phyloP scores from a whole-genome alignment of 2,888 invertebrate species.

The Phyllotreta cruciferae region DNA sequence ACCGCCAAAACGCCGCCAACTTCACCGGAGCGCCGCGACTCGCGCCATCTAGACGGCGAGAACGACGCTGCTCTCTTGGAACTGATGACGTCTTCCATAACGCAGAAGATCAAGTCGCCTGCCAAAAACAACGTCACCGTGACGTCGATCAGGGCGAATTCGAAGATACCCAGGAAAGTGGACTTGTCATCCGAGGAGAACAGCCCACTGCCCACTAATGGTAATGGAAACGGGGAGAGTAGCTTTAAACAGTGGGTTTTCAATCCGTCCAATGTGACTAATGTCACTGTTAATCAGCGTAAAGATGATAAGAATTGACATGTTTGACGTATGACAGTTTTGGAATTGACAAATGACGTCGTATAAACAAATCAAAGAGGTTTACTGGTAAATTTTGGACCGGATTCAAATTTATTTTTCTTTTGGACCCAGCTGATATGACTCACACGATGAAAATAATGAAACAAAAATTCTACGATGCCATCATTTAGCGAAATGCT shows the following conservation, averaged over 20 bases:
- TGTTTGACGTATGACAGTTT: conserved; percentile 9
- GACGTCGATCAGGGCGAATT: conserved; percentile 70
- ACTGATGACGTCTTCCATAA: conserved; percentile 55
- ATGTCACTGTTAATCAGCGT: conserved; percentile 51
- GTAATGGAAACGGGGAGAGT: conserved; percentile 50
- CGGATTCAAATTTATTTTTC: too few relatives aligned
- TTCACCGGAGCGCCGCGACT: conserved; percentile 57
- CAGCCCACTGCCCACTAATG: conserved; percentile 52
- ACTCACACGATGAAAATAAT: too few relatives aligned
- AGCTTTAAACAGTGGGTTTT: conserved; percentile 61
- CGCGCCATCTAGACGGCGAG: conserved; percentile 53
- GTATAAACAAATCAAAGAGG: background rate
- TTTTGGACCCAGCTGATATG: too few relatives aligned
- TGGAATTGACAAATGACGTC: background rate
- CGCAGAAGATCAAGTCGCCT: conserved; percentile 54
- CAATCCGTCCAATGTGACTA: conserved; percentile 57
- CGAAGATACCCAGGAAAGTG: conserved; percentile 62
- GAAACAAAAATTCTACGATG: too few relatives aligned
- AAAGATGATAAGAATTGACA: conserved; percentile 48
- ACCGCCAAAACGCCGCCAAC: conserved; percentile 57
- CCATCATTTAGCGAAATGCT: too few relatives aligned
- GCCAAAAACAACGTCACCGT: conserved; percentile 64
- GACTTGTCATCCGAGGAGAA: conserved; percentile 46
- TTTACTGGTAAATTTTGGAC: too few relatives aligned
- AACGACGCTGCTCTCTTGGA: conserved; percentile 57